These are phyloP conservation scores for Margarornis squamiger DNA, from an alignment of 2,797 vertebrate genomes.

Conservation along the genomic window DNA sequence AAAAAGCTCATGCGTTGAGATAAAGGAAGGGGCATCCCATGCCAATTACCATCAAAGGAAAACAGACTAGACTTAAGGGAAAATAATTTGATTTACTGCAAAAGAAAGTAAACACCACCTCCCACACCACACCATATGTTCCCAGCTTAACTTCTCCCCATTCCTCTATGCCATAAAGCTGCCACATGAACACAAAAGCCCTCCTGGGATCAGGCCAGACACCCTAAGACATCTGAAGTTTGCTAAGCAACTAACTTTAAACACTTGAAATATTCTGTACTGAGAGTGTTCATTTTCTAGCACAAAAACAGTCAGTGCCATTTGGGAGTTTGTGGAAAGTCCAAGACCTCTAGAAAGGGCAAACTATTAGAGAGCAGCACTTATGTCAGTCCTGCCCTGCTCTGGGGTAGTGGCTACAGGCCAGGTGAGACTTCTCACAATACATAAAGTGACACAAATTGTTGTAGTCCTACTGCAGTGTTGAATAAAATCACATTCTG, in stretches of 20 bases:
- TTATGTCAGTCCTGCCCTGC: background rate
- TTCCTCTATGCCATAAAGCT: background rate
- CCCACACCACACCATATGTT: background rate
- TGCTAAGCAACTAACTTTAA: background rate
- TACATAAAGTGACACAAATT: background rate
- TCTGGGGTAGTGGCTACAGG: background rate
- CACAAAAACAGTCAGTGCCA: background rate
- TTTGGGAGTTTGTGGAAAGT: background rate
- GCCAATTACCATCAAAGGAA: background rate
- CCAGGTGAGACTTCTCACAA: background rate
- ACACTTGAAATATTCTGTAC: background rate
- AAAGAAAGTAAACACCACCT: background rate
- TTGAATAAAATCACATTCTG: background rate
- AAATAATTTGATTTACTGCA: background rate
- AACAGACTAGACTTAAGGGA: background rate
- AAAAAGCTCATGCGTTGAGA: background rate
- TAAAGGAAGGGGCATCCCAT: background rate
- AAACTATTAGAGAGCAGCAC: background rate
- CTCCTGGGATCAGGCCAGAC: background rate
- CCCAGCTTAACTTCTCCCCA: background rate
- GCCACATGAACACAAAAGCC: no score
- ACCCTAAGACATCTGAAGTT: background rate
- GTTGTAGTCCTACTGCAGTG: background rate
- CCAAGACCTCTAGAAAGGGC: background rate
- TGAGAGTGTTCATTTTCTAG: background rate